Evolutionary conservation across 2,888 invertebrate species (phyloP).

Genomic region (Erebia epiphron): DNA sequence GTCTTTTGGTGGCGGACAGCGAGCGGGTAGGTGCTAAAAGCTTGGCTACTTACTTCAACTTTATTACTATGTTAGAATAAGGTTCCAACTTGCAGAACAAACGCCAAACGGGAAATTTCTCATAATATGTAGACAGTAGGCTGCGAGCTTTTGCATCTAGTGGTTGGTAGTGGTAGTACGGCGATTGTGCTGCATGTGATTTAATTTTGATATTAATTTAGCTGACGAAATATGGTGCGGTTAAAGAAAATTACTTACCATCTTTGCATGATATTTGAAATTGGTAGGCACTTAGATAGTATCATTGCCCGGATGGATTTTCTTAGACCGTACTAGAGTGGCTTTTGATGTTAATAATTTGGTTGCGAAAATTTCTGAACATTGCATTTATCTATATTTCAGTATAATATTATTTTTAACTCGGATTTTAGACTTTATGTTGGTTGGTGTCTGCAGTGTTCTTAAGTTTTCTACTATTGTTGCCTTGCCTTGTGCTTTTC

Average conservation of each 20-base stretch:
- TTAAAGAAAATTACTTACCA: constrained; percentile 19
- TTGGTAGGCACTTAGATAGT: background rate
- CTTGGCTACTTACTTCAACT: constrained; percentile 16
- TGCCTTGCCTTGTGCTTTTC: constrained; percentile 23
- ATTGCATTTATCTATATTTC: background rate
- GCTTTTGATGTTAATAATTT: constrained; percentile 19
- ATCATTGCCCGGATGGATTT: background rate
- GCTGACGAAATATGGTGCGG: constrained; percentile 14
- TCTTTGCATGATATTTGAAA: background rate
- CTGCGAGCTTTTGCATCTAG: constrained; percentile 7
- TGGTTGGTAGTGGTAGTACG: constrained; percentile 9
- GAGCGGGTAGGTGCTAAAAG: constrained; percentile 31
- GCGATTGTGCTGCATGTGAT: constrained; percentile 7
- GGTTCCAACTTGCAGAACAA: constrained; percentile 21
- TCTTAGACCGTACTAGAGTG: constrained; percentile 20
- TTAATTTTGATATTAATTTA: background rate
- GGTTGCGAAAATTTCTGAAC: constrained; percentile 13
- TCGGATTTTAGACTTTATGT: background rate
- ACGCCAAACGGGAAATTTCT: background rate
- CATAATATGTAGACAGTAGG: background rate
- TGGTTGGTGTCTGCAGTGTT: constrained; percentile 16
- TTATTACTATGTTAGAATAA: constrained; percentile 5
- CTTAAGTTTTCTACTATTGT: constrained; percentile 11
- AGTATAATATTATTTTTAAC: background rate
- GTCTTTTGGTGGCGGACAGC: constrained; percentile 8